These are phyloP conservation scores for Peromyscus melanophrys DNA, from an alignment of 2,797 vertebrate species.

Conservation along the genomic window DNA sequence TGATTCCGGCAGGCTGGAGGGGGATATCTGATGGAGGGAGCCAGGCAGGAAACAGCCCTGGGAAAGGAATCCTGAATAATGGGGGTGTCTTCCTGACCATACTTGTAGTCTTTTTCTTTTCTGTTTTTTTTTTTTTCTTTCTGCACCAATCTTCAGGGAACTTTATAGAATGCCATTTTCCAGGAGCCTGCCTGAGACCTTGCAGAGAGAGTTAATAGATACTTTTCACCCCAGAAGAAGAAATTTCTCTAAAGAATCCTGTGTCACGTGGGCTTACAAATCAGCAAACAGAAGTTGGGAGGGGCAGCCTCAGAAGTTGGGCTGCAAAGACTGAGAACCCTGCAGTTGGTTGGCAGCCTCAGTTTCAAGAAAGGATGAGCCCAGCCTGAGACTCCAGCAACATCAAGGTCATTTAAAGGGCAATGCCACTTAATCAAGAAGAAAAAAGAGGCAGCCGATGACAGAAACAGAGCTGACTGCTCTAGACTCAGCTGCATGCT, in stretches of 20 bases:
- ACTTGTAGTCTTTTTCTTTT: slow-evolving; percentile 9
- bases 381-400: neutral
- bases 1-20: slow-evolving; percentile 50
- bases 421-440: neutral
- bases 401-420: neutral
- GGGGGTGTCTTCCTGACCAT: slow-evolving; percentile 54
- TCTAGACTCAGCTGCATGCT: neutral
- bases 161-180: neutral
- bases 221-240: neutral
- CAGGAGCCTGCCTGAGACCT: neutral
- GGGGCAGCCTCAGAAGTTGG: neutral
- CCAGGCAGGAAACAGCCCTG: slow-evolving; percentile 39
- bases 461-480: neutral
- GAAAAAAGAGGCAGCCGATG: neutral
- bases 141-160: slow-evolving; percentile 23
- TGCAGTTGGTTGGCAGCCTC: neutral
- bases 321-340: neutral
- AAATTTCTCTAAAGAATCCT: neutral
- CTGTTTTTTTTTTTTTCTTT: too few species aligned
- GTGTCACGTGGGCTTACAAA: neutral
- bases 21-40: slow-evolving; percentile 59
- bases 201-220: neutral
- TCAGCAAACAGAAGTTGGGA: neutral
- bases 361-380: slow-evolving; percentile 12
- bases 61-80: slow-evolving; percentile 57